Evolutionary conservation across 2,797 vertebrate species (phyloP), one percentile per base, ranked within the genome.

Genomic region (Delichon dasypus): DNA sequence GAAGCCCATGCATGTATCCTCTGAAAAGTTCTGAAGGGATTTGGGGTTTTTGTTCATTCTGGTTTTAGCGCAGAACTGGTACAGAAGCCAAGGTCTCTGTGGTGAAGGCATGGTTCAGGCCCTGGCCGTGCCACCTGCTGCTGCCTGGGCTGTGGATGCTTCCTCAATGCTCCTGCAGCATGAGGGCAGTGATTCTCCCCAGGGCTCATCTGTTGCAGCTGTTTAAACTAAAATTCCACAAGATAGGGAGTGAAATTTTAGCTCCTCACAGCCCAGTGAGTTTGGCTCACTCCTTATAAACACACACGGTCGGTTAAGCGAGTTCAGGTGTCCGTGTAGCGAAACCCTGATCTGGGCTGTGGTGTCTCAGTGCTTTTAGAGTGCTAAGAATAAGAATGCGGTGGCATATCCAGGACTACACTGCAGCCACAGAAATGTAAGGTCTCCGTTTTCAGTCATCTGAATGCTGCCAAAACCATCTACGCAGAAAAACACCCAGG

Each of bases 351-450:
- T 66, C 82, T 70, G 62, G 82, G 58, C 82, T 91, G 91, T 42
- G 82, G 85, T 84, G 73, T 88, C 79, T 55, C 75, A 36, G 30
- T 15, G 58, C 85, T 95, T 86, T 92, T 23, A 72, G 38, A 89
- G 53, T 25, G 85, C 85, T 95, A 78, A 86, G 84, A 94, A 61
- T 70, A 85, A 82, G 86, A 90, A 90, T 20, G 71, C 67, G 74
- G 88, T 72, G 74, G 76, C 83, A 84, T 61, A 86, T n/a, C 85
- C 77, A 73, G 61, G 73, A 79, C 85, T 91, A 29, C 58, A 7
- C 40, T 64, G 64, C 80, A 89, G 93, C 82, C 92, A 81, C 92
- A 94, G 79, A 94, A 94, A 88, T 44, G 76, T 18, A 53, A 77
- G 44, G 54, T 74, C 85, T 90, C 91, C 4, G 2, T 88, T 76